Evolutionary conservation across 2,797 vertebrate species (phyloP), one percentile per base, ranked within the genome.

Genomic region (Chromobotia macracanthus): DNA sequence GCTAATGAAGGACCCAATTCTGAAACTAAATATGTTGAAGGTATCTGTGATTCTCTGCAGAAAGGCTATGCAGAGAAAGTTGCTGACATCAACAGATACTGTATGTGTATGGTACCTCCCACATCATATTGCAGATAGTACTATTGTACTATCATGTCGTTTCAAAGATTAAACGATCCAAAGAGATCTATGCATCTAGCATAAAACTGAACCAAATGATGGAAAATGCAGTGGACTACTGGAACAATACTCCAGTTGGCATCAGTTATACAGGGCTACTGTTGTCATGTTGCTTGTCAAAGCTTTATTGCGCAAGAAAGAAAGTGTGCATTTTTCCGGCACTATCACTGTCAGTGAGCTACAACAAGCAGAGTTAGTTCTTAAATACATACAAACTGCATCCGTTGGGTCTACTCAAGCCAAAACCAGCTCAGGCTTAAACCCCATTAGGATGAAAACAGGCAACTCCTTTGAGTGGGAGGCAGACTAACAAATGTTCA

Each of bases 401-500:
- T 8, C 53, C 35, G 55, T 77, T 2, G 1, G 23, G 46, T 70
- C 51, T 19, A 8, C 25, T 61, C 25, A 44, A 46, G 25, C 11
- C 23, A 72, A 65, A 44, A 0, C 48, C 63, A 74, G 21, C 23
- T 75, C 13, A 75, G 66, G 1, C 46, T 66, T 50, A 75, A 75
- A 53, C 61, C 73, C 18, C 63, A 31, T 9, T 1, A 4, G 15
- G 46, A 66, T 38, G 46, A 75, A 53, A 63, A 15, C 21, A 15
- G 19, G 8, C 38, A 48, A 68, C 72, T 69, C 3, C 28, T 75
- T 53, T 10, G 41, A 2, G 53, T 64, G 0, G 67, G 76, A 79
- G 67, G 67, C n/a, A 72, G 46, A 53, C 8, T 79, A n/a, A 71
- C 13, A 4, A 64, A 78, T 38, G 67, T 72, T 35, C 68, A 56